Evolutionary conservation across 2,888 invertebrate species (phyloP).

Genomic region (Crepidodera aurea): DNA sequence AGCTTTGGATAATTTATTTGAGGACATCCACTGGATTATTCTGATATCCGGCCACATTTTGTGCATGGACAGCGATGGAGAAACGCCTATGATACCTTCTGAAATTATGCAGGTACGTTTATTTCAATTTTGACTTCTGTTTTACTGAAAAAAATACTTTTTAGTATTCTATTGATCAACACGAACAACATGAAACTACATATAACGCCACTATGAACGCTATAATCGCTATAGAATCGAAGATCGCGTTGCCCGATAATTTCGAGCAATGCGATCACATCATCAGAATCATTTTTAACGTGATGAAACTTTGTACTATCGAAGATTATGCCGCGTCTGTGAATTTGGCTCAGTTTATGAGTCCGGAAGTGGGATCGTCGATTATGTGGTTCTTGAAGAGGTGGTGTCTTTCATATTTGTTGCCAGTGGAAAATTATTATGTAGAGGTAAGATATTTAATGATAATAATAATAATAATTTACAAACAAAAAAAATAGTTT

Average conservation of each 20-base stretch:
- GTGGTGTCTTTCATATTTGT: slow-evolving; percentile 78
- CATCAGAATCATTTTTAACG: slow-evolving; percentile 72
- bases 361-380: slow-evolving; percentile 81
- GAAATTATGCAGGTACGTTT: slow-evolving; percentile 64
- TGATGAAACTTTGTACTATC: slow-evolving; percentile 78
- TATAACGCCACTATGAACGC: slow-evolving; percentile 58
- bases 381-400: slow-evolving; percentile 81
- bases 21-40: slow-evolving; percentile 90
- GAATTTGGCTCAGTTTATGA: slow-evolving; percentile 72
- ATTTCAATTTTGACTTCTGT: neutral
- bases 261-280: slow-evolving; percentile 62
- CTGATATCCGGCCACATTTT: slow-evolving; percentile 77
- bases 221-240: slow-evolving; percentile 38
- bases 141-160: neutral
- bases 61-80: slow-evolving; percentile 73
- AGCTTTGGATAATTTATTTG: slow-evolving; percentile 73
- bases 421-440: slow-evolving; percentile 69
- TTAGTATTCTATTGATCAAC: slow-evolving; percentile 63
- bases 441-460: slow-evolving; percentile 61
- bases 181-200: slow-evolving; percentile 52
- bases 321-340: slow-evolving; percentile 77
- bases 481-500: too few relatives aligned
- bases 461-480: too few relatives aligned
- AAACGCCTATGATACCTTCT: slow-evolving; percentile 71
- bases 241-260: slow-evolving; percentile 56